phyloP scores from a whole-genome alignment of 1,140 invertebrate genomes.

The Drosophila biarmipes region DNA sequence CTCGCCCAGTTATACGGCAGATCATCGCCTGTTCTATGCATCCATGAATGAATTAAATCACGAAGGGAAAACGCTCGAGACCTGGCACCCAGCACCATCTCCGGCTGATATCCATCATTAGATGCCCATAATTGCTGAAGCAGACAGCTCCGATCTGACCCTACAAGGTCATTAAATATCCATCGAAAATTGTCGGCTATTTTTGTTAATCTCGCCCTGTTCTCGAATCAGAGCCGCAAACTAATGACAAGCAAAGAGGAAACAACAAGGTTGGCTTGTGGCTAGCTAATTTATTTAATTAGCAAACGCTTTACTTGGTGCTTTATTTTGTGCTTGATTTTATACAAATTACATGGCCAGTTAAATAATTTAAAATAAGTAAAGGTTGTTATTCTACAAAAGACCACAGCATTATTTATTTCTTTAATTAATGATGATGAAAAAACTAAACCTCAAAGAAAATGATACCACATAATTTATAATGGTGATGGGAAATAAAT shows the following conservation, averaged over 20 bases:
- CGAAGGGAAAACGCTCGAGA: constrained; percentile 12
- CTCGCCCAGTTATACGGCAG: constrained; percentile 29
- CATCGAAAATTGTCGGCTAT: constrained; percentile 42
- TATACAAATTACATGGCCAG: neutral
- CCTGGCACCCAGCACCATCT: constrained; percentile 4
- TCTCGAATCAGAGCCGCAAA: constrained; percentile 22
- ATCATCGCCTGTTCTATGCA: constrained; percentile 18
- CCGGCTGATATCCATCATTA: constrained; percentile 26
- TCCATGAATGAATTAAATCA: constrained; percentile 29
- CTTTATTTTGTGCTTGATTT: constrained; percentile 6
- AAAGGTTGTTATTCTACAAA: no score
- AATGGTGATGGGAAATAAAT: no score
- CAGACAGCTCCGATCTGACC: constrained; percentile 23
- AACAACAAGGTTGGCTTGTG: constrained; percentile 37
- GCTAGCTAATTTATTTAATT: constrained; percentile 38
- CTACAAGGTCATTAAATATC: constrained; percentile 42
- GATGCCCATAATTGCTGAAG: constrained; percentile 23
- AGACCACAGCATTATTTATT: neutral
- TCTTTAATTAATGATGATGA: no score
- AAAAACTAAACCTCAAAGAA: no score
- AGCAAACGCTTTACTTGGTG: constrained; percentile 28
- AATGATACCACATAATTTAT: no score
- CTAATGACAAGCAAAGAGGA: constrained; percentile 33
- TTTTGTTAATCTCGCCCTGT: constrained; percentile 37
- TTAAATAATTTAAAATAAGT: neutral